phyloP scores from a whole-genome alignment of 2,113 vertebrate genomes.

The Anguilla japonica region DNA sequence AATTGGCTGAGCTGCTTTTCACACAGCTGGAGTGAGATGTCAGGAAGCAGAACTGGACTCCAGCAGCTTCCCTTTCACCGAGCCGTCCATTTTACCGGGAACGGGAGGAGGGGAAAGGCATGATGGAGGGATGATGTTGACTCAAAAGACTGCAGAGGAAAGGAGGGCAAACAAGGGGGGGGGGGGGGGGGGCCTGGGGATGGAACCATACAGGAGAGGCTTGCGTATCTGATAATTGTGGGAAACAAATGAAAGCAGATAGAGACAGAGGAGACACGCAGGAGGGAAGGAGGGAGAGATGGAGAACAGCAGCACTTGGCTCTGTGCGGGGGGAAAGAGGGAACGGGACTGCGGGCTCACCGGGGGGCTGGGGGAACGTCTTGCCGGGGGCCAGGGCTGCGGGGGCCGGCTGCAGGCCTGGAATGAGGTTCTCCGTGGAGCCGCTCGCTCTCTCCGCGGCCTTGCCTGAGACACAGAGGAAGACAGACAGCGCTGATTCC shows the following conservation, averaged over 20 bases:
- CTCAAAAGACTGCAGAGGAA: not conserved
- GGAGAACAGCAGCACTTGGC: not conserved
- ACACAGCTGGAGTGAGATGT: not conserved
- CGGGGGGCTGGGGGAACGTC: constrained; percentile 76
- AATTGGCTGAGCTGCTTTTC: not conserved
- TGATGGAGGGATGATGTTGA: not conserved
- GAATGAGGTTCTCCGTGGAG: constrained; percentile 82
- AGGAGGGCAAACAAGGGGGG: not conserved
- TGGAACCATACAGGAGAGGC: not conserved
- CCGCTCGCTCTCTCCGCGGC: constrained; percentile 74
- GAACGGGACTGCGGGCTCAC: constrained; percentile 61
- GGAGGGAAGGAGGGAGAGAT: not conserved
- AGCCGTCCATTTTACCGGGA: not conserved
- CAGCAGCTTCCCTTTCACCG: not conserved
- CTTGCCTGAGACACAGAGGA: constrained; percentile 65
- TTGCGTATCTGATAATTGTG: not conserved
- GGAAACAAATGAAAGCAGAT: no score
- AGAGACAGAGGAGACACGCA: not conserved
- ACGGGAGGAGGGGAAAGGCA: not conserved
- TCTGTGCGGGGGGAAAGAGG: not conserved
- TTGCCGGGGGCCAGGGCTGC: constrained; percentile 57
- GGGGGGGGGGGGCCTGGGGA: not conserved
- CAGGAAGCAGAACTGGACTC: constrained; percentile 1
- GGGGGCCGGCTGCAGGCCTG: constrained; percentile 67
- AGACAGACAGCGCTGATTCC: constrained; percentile 19